Evolutionary conservation across 2,888 invertebrate genomes (phyloP), one percentile per base, ranked within the genome.

Genomic region (Pandemis corylana): DNA sequence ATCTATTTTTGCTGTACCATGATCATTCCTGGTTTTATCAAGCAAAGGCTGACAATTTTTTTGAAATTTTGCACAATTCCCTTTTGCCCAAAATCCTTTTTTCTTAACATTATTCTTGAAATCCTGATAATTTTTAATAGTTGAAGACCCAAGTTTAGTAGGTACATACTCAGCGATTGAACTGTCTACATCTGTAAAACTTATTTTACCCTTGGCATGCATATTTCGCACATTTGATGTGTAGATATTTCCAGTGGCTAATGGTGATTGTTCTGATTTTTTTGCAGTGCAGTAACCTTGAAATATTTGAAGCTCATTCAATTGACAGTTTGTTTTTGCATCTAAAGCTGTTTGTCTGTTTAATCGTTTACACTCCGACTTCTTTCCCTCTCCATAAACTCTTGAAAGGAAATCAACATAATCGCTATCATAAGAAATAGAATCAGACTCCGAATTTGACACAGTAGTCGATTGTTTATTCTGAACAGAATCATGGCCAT

Each of bases 51-150:
- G 76, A 72, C 80, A 80, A 76, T 84, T 87, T 78, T 83, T 86
- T 44, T 80, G 78, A 64, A 89, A 78, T 65, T 88, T 80, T 68
- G 83, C 80, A 36, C 91, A 89, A 87, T 93, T 93, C 9, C 90
- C 94, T 82, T 94, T 94, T 7, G 93, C 94, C 94, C 94, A 94
- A 77, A 83, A 94, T 10, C 94, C 94, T 79, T 91, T 92, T 77
- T 83, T 90, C 73, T 87, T 87, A 1, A 94, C 92, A 89, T 91
- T 92, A 76, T 94, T 88, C 83, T 91, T 94, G 64, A 95, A 95
- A 76, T 92, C 89, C 80, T 94, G 92, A 77, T 94, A 94, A 78
- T 94, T 94, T 77, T 87, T 88, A 78, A 92, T 92, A n/a, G 91
- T 89, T 73, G 88, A 87, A 28, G 90, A 88, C 68, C 92, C 92